Conservation (phyloP, 2,888 invertebrate species). For the Mesorhabditis belari region DNA sequence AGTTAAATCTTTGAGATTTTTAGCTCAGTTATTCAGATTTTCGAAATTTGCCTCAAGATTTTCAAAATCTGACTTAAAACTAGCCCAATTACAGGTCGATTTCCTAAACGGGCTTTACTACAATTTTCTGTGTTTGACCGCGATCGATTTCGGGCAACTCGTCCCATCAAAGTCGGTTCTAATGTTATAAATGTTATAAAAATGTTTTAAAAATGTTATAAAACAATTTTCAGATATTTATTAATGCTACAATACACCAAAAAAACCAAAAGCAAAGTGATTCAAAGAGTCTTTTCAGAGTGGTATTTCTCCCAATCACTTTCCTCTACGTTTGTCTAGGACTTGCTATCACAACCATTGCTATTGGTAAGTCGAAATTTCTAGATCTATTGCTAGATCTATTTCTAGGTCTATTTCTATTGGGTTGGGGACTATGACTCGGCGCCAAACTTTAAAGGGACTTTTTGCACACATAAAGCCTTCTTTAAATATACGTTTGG, state of each 20-base stretch:
- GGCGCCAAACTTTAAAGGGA: slow-evolving; percentile 37
- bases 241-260: not conserved
- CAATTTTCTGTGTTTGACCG: slow-evolving; percentile 50
- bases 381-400: too few relatives aligned
- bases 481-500: slow-evolving; percentile 47
- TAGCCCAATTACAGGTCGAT: slow-evolving; percentile 32
- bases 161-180: slow-evolving; percentile 32
- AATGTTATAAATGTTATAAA: not conserved
- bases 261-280: slow-evolving; percentile 8
- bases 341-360: slow-evolving; percentile 51
- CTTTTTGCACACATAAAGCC: slow-evolving; percentile 50
- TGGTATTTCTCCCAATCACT: slow-evolving; percentile 48
- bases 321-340: slow-evolving; percentile 51
- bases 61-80: slow-evolving; percentile 6
- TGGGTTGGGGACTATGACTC: too few relatives aligned
- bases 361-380: slow-evolving; percentile 42
- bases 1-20: not conserved
- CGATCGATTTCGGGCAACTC: slow-evolving; percentile 50
- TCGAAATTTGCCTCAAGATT: not conserved
- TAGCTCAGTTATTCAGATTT: slow-evolving; percentile 1
- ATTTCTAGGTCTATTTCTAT: too few relatives aligned
- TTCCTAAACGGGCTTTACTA: slow-evolving; percentile 51
- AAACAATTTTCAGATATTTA: not conserved
- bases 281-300: too few relatives aligned
- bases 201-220: not conserved